phyloP scores from a whole-genome alignment of 1,140 invertebrate species.

The Atta texana region DNA sequence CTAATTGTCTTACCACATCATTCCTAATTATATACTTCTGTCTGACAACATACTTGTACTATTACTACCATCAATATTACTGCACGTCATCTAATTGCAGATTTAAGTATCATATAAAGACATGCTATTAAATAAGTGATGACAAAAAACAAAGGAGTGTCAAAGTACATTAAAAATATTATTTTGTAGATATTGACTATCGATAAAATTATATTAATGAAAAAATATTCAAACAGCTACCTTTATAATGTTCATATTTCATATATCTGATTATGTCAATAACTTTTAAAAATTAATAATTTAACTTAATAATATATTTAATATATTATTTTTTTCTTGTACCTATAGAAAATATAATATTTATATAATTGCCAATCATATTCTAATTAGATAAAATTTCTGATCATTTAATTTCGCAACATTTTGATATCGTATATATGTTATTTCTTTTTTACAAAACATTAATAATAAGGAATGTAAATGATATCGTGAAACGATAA shows the following conservation, averaged over 20 bases:
- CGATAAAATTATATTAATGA: not conserved
- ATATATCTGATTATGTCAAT: not conserved
- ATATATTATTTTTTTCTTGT: not conserved
- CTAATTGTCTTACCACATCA: slow-evolving; percentile 32
- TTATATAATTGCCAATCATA: not conserved
- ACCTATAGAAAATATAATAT: not conserved
- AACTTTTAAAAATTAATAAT: not conserved
- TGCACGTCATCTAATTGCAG: not conserved
- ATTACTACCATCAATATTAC: not conserved
- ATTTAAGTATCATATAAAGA: not conserved
- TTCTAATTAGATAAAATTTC: not conserved
- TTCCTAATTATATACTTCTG: slow-evolving; percentile 29
- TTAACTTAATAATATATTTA: not conserved
- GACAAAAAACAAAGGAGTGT: not conserved
- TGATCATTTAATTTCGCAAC: not conserved
- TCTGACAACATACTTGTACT: slow-evolving; percentile 5
- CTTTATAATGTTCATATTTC: not conserved
- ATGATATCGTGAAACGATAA: slow-evolving; percentile 52
- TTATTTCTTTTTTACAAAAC: slow-evolving; percentile 68
- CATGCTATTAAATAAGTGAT: slow-evolving; percentile 20
- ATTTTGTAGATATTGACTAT: not conserved
- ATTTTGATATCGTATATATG: not conserved
- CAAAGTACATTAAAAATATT: not conserved
- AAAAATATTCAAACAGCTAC: not conserved
- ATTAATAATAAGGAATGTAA: slow-evolving; percentile 73